Conservation (phyloP, 1,140 invertebrate genomes). For the Hyposmocoma kahamanoa region DNA sequence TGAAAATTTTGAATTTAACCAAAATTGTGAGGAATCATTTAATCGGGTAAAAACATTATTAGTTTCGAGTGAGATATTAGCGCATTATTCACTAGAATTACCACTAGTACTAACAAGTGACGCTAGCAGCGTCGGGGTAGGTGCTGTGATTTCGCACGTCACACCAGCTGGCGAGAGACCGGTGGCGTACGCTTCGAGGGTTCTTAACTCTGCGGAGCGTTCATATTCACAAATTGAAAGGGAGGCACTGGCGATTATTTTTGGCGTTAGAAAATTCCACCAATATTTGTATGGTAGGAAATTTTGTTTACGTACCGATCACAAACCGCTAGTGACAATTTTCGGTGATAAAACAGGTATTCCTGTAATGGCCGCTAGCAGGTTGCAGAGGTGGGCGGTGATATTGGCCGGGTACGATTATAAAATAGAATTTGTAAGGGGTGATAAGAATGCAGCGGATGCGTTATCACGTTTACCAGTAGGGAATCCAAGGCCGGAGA, state of each 20-base stretch:
- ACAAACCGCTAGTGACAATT: conserved; percentile 57
- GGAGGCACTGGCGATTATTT: background rate
- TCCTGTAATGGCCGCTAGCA: conserved; percentile 25
- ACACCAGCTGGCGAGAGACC: conserved; percentile 3
- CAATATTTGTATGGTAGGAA: background rate
- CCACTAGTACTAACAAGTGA: background rate
- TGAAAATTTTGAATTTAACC: conserved; percentile 2
- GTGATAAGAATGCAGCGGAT: conserved; percentile 21
- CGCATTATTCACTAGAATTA: conserved; percentile 2
- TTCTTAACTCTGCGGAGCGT: background rate
- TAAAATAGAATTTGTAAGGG: conserved; percentile 32
- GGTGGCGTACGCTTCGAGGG: conserved; percentile 3
- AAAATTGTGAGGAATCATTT: background rate
- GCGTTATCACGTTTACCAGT: conserved; percentile 10
- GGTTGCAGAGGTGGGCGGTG: conserved; percentile 44
- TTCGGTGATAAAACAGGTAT: conserved; percentile 48
- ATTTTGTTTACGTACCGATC: background rate
- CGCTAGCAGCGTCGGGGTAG: background rate
- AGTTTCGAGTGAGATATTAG: background rate
- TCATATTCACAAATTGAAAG: conserved; percentile 5
- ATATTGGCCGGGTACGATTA: conserved; percentile 40
- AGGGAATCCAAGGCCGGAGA: background rate
- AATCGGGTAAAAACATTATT: background rate
- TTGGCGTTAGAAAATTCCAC: conserved; percentile 1
- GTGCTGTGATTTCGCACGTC: background rate